These are phyloP conservation scores for Onychostoma macrolepis DNA, from an alignment of 2,113 vertebrate species.

Conservation along the genomic window DNA sequence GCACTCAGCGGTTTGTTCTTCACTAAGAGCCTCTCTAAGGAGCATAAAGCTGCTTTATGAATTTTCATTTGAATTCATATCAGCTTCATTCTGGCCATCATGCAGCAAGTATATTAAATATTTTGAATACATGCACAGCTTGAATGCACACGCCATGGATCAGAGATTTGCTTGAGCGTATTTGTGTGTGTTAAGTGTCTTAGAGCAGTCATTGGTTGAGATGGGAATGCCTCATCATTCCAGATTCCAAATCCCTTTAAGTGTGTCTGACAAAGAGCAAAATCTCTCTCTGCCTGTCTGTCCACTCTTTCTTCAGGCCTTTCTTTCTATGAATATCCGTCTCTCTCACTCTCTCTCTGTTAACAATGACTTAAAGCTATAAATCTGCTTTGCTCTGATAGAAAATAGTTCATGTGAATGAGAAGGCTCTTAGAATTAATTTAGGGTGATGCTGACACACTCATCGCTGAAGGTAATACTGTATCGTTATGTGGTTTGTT, in stretches of 20 bases:
- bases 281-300: slow-evolving; percentile 6
- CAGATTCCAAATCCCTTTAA: slow-evolving; percentile 36
- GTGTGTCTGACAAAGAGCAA: slow-evolving; percentile 37
- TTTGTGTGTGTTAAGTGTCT: slow-evolving; percentile 24
- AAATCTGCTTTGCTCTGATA: slow-evolving; percentile 14
- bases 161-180: slow-evolving; percentile 23
- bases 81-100: slow-evolving; percentile 16
- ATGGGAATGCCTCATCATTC: slow-evolving; percentile 25
- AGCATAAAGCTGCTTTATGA: slow-evolving; percentile 11
- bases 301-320: neutral
- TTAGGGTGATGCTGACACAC: slow-evolving; percentile 1
- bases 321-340: slow-evolving; percentile 12
- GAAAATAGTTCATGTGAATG: slow-evolving; percentile 6
- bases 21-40: slow-evolving; percentile 15
- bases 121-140: slow-evolving; percentile 9
- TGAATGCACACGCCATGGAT: neutral
- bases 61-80: slow-evolving; percentile 27
- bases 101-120: slow-evolving; percentile 32
- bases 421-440: neutral
- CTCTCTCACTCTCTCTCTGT: slow-evolving; percentile 32
- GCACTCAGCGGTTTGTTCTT: slow-evolving; percentile 21
- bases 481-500: neutral
- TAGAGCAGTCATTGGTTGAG: slow-evolving; percentile 10
- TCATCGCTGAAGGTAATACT: neutral
- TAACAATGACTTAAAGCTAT: slow-evolving; percentile 33